Percentiles rank a stretch among this genome's conserved stretches.
These are phyloP conservation scores for Nemoura dubitans DNA, from an alignment of 2,888 invertebrate genomes.

Conservation along the genomic window DNA sequence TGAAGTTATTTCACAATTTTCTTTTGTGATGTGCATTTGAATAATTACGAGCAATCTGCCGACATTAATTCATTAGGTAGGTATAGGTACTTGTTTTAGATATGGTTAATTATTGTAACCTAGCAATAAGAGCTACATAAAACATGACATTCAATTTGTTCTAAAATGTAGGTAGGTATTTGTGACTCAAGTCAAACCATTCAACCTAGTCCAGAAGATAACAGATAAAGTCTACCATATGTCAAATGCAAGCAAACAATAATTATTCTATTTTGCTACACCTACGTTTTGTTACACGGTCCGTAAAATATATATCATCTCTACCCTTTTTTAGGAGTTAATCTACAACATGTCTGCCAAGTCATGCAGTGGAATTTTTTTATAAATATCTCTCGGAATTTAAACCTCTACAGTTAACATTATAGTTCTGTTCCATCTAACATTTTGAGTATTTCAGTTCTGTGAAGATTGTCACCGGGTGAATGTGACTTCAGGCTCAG, in stretches of 20 bases:
- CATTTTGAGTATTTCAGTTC: conserved; percentile 35
- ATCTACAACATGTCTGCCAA: not conserved
- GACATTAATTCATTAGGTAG: not conserved
- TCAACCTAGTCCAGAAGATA: not conserved
- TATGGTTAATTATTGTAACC: not conserved
- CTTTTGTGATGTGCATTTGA: not conserved
- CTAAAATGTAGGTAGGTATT: not conserved
- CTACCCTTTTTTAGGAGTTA: not conserved
- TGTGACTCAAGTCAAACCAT: not conserved
- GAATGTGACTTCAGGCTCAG: conserved; percentile 70
- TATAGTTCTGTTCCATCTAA: not conserved
- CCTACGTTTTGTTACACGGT: not conserved
- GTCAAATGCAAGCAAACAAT: not conserved
- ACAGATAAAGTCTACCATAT: not conserved
- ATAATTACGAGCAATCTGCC: not conserved
- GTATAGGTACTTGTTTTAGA: not conserved
- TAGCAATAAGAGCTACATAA: conserved; percentile 7
- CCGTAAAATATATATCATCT: not conserved
- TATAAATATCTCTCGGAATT: conserved; percentile 27
- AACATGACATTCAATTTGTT: not conserved
- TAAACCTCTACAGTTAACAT: not conserved
- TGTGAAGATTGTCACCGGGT: conserved; percentile 37
- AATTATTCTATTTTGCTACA: not conserved
- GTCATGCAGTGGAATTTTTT: conserved; percentile 9
- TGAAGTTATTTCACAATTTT: not conserved